Conservation (phyloP, 2,888 invertebrate genomes). For the Tachina fera region DNA sequence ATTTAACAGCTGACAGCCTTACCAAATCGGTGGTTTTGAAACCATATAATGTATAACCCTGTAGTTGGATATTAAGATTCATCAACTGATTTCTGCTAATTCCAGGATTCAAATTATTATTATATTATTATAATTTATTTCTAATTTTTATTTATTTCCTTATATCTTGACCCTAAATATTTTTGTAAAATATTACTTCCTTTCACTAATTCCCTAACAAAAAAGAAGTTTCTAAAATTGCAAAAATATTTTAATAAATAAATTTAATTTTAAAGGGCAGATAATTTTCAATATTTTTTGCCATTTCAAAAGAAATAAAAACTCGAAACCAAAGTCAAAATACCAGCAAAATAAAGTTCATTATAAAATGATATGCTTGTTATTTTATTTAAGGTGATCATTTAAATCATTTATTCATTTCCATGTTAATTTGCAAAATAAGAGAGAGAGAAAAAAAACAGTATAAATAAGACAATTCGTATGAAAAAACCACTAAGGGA, state of each 20-base stretch:
- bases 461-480: slow-evolving; percentile 33
- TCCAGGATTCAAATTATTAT: no score
- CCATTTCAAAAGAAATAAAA: slow-evolving; percentile 5
- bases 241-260: slow-evolving; percentile 56
- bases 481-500: slow-evolving; percentile 41
- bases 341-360: slow-evolving; percentile 52
- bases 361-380: slow-evolving; percentile 72
- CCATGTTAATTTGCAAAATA: slow-evolving; percentile 63
- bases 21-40: no score
- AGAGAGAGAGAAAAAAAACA: slow-evolving; percentile 9
- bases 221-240: not conserved
- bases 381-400: slow-evolving; percentile 69
- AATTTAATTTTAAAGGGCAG: slow-evolving; percentile 61
- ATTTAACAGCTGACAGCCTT: no score
- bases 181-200: slow-evolving; percentile 51
- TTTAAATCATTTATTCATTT: slow-evolving; percentile 70
- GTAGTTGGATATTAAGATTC: no score
- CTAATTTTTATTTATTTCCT: not conserved
- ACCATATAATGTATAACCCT: no score
- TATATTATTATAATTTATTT: not conserved
- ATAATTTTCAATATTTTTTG: slow-evolving; percentile 40
- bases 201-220: slow-evolving; percentile 23
- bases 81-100: no score
- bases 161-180: not conserved
- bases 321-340: not conserved